Evolutionary conservation across 2,113 vertebrate species (phyloP).

Genomic region (Amblyopsis rosae): DNA sequence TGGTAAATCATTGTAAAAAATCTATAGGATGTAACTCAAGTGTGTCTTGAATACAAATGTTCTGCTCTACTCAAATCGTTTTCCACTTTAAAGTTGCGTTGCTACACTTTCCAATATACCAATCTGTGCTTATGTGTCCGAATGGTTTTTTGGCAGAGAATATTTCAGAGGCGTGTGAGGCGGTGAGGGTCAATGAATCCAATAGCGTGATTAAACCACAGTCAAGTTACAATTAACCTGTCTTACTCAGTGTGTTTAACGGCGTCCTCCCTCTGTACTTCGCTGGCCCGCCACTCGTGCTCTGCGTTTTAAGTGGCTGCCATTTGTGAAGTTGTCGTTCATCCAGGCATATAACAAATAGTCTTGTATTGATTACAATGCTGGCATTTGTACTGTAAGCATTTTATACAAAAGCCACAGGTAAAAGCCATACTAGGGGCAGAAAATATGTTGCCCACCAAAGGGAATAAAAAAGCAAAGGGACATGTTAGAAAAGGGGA

Average conservation of each 20-base stretch:
- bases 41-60: too few species aligned
- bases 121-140: too few species aligned
- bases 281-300: constrained; percentile 3
- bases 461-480: neutral
- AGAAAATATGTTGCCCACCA: neutral
- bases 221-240: neutral
- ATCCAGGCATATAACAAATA: neutral
- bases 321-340: constrained; percentile 20
- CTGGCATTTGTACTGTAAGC: constrained; percentile 15
- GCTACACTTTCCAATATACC: too few species aligned
- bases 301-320: neutral
- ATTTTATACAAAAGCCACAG: constrained; percentile 8
- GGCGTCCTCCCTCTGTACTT: constrained; percentile 1
- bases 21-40: too few species aligned
- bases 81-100: too few species aligned
- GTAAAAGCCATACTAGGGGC: constrained; percentile 4
- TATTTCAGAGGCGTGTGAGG: too few species aligned
- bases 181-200: too few species aligned
- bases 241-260: constrained; percentile 1
- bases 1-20: too few species aligned
- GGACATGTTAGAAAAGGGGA: constrained; percentile 1
- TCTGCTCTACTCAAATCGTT: too few species aligned
- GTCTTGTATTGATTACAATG: neutral
- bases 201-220: too few species aligned
- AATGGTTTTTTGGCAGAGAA: too few species aligned